Evolutionary conservation across 2,797 vertebrate genomes (phyloP).

Genomic region (Cryptoblepharus egeriae): DNA sequence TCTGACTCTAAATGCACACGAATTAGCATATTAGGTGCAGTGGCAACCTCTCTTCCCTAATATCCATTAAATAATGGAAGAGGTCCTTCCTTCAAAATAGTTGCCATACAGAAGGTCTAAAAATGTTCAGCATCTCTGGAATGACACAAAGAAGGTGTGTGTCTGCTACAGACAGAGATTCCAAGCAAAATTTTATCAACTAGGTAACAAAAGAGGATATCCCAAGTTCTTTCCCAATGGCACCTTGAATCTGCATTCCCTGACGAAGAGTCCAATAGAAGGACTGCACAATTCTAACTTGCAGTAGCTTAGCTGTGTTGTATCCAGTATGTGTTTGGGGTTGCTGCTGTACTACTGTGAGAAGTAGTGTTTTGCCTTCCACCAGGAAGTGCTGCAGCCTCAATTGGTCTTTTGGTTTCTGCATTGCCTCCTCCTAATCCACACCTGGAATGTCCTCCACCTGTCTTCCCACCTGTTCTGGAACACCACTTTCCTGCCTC

Average conservation of each 20-base stretch:
- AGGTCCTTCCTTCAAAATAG: background rate
- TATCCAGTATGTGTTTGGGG: no score
- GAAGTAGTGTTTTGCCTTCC: no score
- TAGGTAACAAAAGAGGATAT: background rate
- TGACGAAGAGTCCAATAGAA: background rate
- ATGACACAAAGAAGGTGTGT: background rate
- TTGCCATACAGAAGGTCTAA: background rate
- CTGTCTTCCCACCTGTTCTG: no score
- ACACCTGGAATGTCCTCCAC: no score
- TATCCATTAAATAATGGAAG: background rate
- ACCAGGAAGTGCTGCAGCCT: no score
- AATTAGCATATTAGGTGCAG: background rate
- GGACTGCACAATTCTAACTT: no score
- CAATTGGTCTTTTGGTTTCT: no score
- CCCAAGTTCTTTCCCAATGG: background rate
- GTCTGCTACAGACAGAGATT: background rate
- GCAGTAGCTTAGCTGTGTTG: no score
- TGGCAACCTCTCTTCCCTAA: background rate
- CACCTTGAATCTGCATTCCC: background rate
- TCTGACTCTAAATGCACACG: background rate
- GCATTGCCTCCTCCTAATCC: no score
- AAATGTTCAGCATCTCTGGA: background rate
- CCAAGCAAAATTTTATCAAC: background rate
- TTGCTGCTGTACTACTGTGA: no score
- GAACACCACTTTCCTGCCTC: no score